A percentile compares a stretch with the other conserved stretches of the same genome.
These are phyloP conservation scores for Eutolmus rufibarbis DNA, from an alignment of 2,888 invertebrate species.

Conservation along the genomic window DNA sequence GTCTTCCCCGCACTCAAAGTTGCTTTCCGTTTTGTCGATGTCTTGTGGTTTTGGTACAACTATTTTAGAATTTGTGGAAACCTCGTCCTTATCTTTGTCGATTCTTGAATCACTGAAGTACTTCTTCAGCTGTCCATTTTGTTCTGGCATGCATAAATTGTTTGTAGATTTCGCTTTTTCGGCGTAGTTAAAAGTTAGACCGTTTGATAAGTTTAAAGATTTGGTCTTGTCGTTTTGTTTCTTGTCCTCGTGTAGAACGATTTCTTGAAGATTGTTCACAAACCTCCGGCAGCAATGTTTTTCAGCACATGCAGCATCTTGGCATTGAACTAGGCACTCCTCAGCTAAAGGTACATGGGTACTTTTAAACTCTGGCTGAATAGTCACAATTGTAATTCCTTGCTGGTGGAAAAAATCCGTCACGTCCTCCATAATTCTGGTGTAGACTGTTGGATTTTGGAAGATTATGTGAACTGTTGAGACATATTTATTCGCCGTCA, in stretches of 20 bases:
- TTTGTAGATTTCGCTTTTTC: constrained; percentile 31
- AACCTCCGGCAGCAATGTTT: constrained; percentile 21
- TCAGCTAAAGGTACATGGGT: constrained; percentile 43
- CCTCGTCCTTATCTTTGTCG: not conserved
- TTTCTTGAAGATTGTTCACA: not conserved
- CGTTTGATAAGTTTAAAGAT: not conserved
- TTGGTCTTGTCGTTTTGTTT: not conserved
- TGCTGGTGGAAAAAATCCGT: constrained; percentile 79
- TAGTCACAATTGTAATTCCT: constrained; percentile 83
- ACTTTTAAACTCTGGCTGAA: constrained; percentile 82
- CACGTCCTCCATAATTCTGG: constrained; percentile 68
- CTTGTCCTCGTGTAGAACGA: constrained; percentile 3
- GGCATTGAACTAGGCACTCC: constrained; percentile 19
- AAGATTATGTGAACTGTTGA: constrained; percentile 86
- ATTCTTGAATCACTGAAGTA: constrained; percentile 19
- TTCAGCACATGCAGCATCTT: constrained; percentile 18
- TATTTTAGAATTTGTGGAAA: not conserved
- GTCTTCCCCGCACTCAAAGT: not conserved
- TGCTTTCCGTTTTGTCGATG: not conserved
- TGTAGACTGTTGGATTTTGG: constrained; percentile 69
- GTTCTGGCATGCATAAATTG: constrained; percentile 4
- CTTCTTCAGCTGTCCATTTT: not conserved
- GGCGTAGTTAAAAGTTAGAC: not conserved
- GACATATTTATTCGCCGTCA: constrained; percentile 79
- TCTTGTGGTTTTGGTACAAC: not conserved